Percentiles rank a stretch among this genome's conserved stretches.
Conservation (phyloP, 64 coral and sea anemone species). For the Anthopleura sola region DNA sequence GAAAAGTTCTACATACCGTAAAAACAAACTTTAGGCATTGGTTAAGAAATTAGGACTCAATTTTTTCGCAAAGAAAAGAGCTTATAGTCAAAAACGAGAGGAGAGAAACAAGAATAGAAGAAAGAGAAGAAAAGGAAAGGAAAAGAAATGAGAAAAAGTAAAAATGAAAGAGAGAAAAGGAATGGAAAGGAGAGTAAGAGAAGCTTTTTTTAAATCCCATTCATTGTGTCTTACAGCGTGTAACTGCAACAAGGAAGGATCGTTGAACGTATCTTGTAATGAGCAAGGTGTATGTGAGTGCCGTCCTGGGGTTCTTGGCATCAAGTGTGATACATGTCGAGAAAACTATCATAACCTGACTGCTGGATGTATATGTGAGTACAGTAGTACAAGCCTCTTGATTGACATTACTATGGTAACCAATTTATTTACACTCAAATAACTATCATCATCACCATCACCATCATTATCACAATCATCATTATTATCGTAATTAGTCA, state of each 20-base stretch:
- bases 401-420: too few species aligned
- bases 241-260: slow-evolving; percentile 80
- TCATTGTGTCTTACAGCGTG: slow-evolving; percentile 48
- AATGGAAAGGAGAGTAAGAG: neutral
- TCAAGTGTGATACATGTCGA: slow-evolving; percentile 81
- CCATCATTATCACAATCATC: too few species aligned
- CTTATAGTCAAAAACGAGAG: too few species aligned
- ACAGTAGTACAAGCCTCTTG: neutral
- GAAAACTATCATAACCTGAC: slow-evolving; percentile 93
- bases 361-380: slow-evolving; percentile 87
- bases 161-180: neutral
- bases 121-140: neutral
- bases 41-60: too few species aligned
- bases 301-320: slow-evolving; percentile 80
- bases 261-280: slow-evolving; percentile 81
- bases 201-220: neutral
- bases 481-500: too few species aligned
- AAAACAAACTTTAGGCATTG: too few species aligned
- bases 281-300: slow-evolving; percentile 69
- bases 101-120: too few species aligned
- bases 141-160: neutral
- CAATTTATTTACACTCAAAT: too few species aligned
- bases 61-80: too few species aligned
- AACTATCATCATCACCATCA: too few species aligned
- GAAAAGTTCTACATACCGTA: too few species aligned